A percentile compares a stretch with the other conserved stretches of the same genome.
phyloP scores from a whole-genome alignment of 2,888 invertebrate genomes.

The Lepidocyrtinus sp. region DNA sequence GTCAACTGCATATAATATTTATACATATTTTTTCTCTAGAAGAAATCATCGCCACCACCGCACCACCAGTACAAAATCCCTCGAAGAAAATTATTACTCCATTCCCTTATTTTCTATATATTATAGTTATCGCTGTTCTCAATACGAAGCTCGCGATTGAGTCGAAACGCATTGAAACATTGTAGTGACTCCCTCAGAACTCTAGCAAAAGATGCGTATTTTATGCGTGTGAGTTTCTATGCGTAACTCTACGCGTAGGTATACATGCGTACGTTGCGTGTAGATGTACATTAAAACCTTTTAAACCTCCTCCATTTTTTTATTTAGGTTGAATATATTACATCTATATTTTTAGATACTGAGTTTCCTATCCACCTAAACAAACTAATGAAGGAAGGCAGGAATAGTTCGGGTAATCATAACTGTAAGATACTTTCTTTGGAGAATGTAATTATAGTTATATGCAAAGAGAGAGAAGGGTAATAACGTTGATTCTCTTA shows the following conservation, averaged over 20 bases:
- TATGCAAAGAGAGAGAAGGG: too few species aligned
- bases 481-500: too few species aligned
- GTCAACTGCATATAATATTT: background rate
- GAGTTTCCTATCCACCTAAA: background rate
- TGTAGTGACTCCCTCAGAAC: background rate
- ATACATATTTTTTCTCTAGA: background rate
- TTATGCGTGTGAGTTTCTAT: background rate
- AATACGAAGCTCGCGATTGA: background rate
- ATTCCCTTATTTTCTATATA: background rate
- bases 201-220: background rate
- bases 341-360: constrained; percentile 13
- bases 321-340: constrained; percentile 8
- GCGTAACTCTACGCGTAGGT: background rate
- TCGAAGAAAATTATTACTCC: background rate
- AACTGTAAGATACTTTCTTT: too few species aligned
- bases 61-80: background rate
- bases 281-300: too few species aligned
- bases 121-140: background rate
- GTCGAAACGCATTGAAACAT: too few species aligned
- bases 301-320: background rate
- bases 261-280: background rate
- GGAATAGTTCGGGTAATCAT: background rate
- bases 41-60: constrained; percentile 11
- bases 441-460: too few species aligned
- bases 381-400: background rate